A percentile compares a stretch with the other conserved stretches of the same genome.
These are phyloP conservation scores for Pterocles orientalis DNA, from an alignment of 2,113 vertebrate species.

Conservation along the genomic window DNA sequence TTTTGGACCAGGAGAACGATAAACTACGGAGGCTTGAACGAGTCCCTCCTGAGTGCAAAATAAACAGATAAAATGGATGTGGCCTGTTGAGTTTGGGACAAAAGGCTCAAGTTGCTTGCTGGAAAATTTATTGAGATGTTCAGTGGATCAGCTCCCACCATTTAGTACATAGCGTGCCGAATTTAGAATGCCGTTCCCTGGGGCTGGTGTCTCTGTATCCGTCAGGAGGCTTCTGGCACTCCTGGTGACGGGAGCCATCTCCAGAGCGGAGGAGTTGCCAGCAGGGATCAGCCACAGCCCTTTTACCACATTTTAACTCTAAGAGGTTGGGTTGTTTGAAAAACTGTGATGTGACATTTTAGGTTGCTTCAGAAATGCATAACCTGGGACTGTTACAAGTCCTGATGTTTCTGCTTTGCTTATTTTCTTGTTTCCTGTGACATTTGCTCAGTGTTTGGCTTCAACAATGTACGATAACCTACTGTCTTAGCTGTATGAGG, in stretches of 20 bases:
- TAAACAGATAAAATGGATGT: not conserved
- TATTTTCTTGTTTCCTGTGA: not conserved
- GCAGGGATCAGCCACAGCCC: too few relatives aligned
- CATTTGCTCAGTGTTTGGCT: not conserved
- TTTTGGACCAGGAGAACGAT: not conserved
- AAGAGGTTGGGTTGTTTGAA: not conserved
- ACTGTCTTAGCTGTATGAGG: not conserved
- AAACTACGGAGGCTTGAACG: not conserved
- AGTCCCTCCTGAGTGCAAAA: not conserved
- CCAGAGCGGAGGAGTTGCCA: too few relatives aligned
- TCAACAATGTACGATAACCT: fast-evolving
- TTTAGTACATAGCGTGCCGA: fast-evolving
- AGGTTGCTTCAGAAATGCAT: not conserved
- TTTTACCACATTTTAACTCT: not conserved
- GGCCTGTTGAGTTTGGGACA: not conserved
- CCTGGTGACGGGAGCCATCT: too few relatives aligned
- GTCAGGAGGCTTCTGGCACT: not conserved
- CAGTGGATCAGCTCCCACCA: not conserved
- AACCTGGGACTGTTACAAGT: not conserved
- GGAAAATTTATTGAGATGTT: not conserved
- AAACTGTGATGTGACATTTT: not conserved
- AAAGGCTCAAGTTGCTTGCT: not conserved
- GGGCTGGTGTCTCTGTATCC: not conserved
- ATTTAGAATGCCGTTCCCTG: not conserved
- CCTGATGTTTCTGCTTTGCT: not conserved